Percentiles rank a stretch among this genome's conserved stretches.
Conservation (phyloP, 30 jellyfish, hydroid and myxozoan genomes). For the Cassiopea andromeda region DNA sequence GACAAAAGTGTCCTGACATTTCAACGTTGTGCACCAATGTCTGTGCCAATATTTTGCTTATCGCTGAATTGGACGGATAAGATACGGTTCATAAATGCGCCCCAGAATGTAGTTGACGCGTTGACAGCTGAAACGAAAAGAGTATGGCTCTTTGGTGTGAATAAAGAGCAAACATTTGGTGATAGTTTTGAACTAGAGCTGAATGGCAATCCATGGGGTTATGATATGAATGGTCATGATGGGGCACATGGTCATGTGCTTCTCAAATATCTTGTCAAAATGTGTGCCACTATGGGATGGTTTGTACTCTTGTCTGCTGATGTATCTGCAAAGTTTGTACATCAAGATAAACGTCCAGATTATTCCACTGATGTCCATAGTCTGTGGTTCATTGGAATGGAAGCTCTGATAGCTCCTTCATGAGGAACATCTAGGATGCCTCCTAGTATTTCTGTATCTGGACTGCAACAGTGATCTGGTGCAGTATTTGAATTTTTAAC, state of each 20-base stretch:
- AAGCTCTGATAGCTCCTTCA: background rate
- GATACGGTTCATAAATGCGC: constrained; percentile 78
- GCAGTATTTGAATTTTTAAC: constrained; percentile 7
- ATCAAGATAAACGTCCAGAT: constrained; percentile 80
- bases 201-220: constrained; percentile 87
- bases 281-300: constrained; percentile 82
- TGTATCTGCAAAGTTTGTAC: constrained; percentile 77
- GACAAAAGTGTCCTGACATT: constrained; percentile 75
- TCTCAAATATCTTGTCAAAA: constrained; percentile 26
- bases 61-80: constrained; percentile 77
- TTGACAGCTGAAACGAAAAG: constrained; percentile 48
- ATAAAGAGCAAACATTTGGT: constrained; percentile 45
- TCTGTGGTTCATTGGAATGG: constrained; percentile 69
- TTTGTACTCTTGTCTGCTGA: constrained; percentile 78
- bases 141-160: constrained; percentile 66
- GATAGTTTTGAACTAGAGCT: constrained; percentile 53
- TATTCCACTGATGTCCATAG: constrained; percentile 91
- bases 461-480: constrained; percentile 15
- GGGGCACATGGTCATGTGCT: constrained; percentile 83
- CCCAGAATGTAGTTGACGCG: constrained; percentile 56
- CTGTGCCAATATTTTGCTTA: constrained; percentile 57
- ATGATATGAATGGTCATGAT: constrained; percentile 63
- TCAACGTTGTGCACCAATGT: constrained; percentile 69
- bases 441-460: background rate
- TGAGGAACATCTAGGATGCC: background rate